Evolutionary conservation across 1,140 invertebrate genomes (phyloP), one percentile per base, ranked within the genome.

Genomic region (Caenorhabditis brenneri): DNA sequence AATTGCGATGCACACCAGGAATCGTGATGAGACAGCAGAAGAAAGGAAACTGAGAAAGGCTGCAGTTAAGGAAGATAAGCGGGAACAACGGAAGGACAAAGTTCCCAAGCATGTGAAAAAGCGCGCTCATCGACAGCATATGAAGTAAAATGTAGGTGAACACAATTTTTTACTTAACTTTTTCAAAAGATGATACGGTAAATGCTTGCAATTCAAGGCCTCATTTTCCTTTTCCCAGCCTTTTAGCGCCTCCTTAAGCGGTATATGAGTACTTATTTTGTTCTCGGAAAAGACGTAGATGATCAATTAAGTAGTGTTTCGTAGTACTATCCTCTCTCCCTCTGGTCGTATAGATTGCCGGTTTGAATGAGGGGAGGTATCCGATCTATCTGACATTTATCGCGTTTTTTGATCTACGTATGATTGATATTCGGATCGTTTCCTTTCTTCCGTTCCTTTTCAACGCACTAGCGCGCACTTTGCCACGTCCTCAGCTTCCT

Each of bases 21-120:
- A 86, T 49, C 78, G 94, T 88, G 93, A 96, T 90, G 97, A 99
- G 92, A 95, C 95, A 7, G 93, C 94, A 0, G 94, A 95, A 83
- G 94, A 94, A 85, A 96, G 95, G 92, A 96, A 95, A 92, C 94
- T 82, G 24, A 55, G 92, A 46, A 93, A 93, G 84, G 87, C 92
- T 74, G 88, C 88, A 9, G 89, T 92, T 12, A 92, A 93, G 88
- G 95, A 96, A 80, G 94, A 94, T 74, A 94, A 97, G 90, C 94
- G 95, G 22, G 96, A 97, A 88, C 97, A 96, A 90, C 93, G 97
- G 60, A 95, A 97, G 93, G 93, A 92, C 0, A 91, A 90, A 84
- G 93, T 96, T 1, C 97, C 97, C 86, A 99, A 99, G 92, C 95
- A 98, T 92, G 91, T 98, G 0, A 99, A 99, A 90, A 98, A 98